Evolutionary conservation across 35 echinoderm and acorn worm species (phyloP).

Genomic region (Heliocidaris erythrogramma): DNA sequence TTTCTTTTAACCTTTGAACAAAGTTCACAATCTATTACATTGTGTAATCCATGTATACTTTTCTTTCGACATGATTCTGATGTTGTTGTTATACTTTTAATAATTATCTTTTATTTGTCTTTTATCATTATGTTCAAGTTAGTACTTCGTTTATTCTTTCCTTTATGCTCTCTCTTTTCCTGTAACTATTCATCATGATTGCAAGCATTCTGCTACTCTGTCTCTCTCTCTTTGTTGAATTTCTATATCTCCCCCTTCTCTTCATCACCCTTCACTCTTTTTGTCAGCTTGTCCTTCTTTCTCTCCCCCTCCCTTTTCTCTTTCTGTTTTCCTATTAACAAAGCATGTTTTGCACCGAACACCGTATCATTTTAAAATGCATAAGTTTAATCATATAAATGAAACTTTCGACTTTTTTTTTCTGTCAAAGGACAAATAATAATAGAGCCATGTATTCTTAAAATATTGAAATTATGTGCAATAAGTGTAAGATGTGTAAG

Average conservation of each 20-base stretch:
- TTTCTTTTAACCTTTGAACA: neutral
- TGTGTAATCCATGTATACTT: neutral
- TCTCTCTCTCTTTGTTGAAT: neutral
- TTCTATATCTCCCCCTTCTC: neutral
- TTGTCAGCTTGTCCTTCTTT: neutral
- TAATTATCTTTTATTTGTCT: neutral
- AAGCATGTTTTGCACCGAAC: neutral
- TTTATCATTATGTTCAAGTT: neutral
- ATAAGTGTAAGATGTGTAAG: neutral
- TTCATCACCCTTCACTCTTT: neutral
- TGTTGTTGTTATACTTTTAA: neutral
- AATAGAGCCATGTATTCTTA: neutral
- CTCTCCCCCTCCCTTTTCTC: neutral
- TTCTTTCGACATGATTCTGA: neutral
- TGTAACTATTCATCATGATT: no score
- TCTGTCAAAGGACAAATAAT: neutral
- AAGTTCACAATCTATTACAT: neutral
- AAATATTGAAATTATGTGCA: neutral
- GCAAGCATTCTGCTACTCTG: neutral
- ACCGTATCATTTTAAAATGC: neutral
- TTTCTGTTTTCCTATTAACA: neutral
- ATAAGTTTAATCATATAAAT: neutral
- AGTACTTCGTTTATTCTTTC: neutral
- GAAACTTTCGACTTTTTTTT: neutral
- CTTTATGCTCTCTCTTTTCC: no score